Evolutionary conservation across 1,140 invertebrate genomes (phyloP), one percentile per base, ranked within the genome.

Genomic region (Plodia interpunctella): DNA sequence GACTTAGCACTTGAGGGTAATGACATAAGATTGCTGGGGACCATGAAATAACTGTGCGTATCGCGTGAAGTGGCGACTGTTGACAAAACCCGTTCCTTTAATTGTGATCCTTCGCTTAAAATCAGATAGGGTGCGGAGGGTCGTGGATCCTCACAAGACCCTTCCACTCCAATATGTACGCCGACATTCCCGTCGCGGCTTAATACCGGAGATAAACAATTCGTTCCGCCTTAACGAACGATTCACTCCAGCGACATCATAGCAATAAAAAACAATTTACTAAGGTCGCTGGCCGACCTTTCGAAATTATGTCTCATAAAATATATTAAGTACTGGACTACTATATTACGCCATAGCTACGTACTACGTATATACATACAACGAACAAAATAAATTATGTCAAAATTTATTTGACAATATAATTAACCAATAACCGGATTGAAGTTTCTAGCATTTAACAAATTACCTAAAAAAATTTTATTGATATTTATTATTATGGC

Each of bases 141-240:
- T 15, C 32, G 18, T 38, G 59, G 17, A 53, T 32, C 53, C 52
- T 28, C 32, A 32, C 30, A 38, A 18, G 55, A 32, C 57, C 65
- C 51, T 63, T 66, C 60, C 70, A 25, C 21, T 62, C 74, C 80
- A 83, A 80, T 80, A 84, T 83, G 81, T 81, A 78, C 74, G 70
- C 66, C 70, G 68, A 70, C 76, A 76, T 72, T 74, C 71, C 68
- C 63, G 72, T 66, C 64, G 68, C 63, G 65, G 65, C 72, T 77
- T 82, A 79, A 84, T 80, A 70, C 74, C 74, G 66, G 69, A 68
- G 72, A 82, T 86, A 83, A 88, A 81, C 80, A 78, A 88, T 88
- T 86, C 73, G 85, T 80, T 85, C 74, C 81, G 74, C 72, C 69
- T 78, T 72, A 68, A 70, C 70, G 70, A 71, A 71, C 72, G 67